A percentile compares a stretch with the other conserved stretches of the same genome.
Evolutionary conservation across 2,797 vertebrate genomes (phyloP).

Genomic region (Notolepis coatsorum): DNA sequence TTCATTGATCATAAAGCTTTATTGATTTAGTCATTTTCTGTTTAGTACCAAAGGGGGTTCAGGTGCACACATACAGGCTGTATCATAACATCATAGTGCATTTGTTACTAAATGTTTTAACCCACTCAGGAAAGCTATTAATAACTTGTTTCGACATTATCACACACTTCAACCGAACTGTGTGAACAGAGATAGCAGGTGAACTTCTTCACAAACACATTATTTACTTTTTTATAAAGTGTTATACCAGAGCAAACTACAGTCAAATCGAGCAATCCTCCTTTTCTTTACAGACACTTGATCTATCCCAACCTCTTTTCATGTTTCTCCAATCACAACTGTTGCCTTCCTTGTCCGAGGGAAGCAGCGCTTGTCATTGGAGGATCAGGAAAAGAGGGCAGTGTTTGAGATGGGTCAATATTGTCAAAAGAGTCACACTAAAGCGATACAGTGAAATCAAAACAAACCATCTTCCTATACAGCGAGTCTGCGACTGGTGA

Average conservation of each 20-base stretch:
- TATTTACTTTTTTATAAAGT: not conserved
- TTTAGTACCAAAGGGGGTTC: slow-evolving; percentile 14
- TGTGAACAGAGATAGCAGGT: too few relatives aligned
- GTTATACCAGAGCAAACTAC: too few relatives aligned
- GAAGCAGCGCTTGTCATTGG: too few relatives aligned
- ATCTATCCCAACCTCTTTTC: too few relatives aligned
- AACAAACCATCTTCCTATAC: not conserved
- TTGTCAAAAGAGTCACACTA: slow-evolving; percentile 6
- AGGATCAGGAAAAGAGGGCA: too few relatives aligned
- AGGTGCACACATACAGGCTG: slow-evolving; percentile 1
- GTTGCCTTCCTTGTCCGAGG: too few relatives aligned
- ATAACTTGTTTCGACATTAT: not conserved
- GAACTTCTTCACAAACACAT: too few relatives aligned
- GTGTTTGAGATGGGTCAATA: too few relatives aligned
- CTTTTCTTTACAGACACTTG: too few relatives aligned
- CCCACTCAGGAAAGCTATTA: not conserved
- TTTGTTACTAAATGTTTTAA: not conserved
- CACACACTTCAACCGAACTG: slow-evolving; percentile 6
- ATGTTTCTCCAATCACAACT: too few relatives aligned
- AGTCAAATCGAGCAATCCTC: too few relatives aligned
- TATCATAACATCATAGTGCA: not conserved
- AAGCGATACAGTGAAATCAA: not conserved
- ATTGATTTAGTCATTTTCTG: slow-evolving; percentile 35
- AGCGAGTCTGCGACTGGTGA: not conserved
- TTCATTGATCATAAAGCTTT: slow-evolving; percentile 28